These are phyloP conservation scores for Arothron firmamentum DNA, from an alignment of 2,113 vertebrate genomes.

Conservation along the genomic window DNA sequence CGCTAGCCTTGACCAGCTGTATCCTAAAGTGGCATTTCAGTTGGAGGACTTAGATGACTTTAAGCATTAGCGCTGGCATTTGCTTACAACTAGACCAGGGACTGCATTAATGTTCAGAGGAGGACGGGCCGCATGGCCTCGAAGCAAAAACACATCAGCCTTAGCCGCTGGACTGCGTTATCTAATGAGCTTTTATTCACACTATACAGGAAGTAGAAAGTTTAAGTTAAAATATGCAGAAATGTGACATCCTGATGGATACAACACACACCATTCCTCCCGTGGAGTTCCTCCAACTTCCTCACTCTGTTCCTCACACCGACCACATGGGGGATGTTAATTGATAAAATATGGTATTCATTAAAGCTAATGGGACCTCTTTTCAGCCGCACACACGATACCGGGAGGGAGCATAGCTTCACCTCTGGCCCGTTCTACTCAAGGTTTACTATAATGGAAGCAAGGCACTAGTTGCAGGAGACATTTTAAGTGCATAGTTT, in stretches of 20 bases:
- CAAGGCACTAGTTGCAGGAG: slow-evolving; percentile 60
- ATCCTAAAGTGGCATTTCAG: slow-evolving; percentile 56
- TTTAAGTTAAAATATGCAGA: slow-evolving; percentile 13
- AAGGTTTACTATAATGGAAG: slow-evolving; percentile 54
- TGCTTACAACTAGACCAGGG: slow-evolving; percentile 51
- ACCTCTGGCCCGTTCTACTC: slow-evolving; percentile 45
- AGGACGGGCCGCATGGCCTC: slow-evolving; percentile 40
- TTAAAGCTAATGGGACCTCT: slow-evolving; percentile 60
- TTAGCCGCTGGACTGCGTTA: slow-evolving; percentile 51
- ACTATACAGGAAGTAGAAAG: slow-evolving; percentile 57
- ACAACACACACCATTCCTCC: slow-evolving; percentile 37
- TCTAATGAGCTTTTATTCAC: slow-evolving; percentile 63
- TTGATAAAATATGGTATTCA: slow-evolving; percentile 69
- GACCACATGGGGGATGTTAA: slow-evolving; percentile 33
- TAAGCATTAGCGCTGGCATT: slow-evolving; percentile 59
- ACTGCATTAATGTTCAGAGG: slow-evolving; percentile 66
- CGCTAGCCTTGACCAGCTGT: slow-evolving; percentile 48
- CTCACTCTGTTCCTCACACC: neutral
- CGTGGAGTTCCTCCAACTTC: slow-evolving; percentile 22
- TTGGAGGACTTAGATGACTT: slow-evolving; percentile 58
- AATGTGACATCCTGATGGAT: neutral
- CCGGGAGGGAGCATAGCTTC: slow-evolving; percentile 52
- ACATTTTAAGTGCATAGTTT: slow-evolving; percentile 67
- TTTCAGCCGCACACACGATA: slow-evolving; percentile 47
- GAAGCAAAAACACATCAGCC: slow-evolving; percentile 62